phyloP scores from a whole-genome alignment of 2,113 vertebrate genomes.

The Tretioscincus oriximinensis region DNA sequence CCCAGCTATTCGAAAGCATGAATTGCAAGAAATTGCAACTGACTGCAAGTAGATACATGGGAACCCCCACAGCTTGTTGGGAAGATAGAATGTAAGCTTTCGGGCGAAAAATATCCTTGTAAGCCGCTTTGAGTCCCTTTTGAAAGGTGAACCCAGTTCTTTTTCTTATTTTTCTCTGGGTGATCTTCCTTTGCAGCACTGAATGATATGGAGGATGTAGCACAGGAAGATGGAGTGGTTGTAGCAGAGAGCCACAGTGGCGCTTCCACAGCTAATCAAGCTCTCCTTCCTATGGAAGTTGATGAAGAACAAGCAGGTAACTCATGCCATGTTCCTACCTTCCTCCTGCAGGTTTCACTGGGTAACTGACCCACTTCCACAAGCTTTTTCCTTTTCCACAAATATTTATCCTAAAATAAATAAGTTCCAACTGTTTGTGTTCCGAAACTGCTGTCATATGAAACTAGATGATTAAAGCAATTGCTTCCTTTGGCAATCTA shows the following conservation, averaged over 20 bases:
- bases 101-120: no score
- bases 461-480: no score
- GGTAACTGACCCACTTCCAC: background rate
- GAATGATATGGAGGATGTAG: constrained; percentile 86
- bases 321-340: background rate
- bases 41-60: no score
- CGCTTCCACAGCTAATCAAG: constrained; percentile 66
- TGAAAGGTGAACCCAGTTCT: no score
- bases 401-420: background rate
- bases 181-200: constrained; percentile 72
- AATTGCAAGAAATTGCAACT: no score
- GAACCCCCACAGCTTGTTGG: no score
- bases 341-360: background rate
- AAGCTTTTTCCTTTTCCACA: background rate
- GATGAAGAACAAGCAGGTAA: constrained; percentile 97
- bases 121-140: no score
- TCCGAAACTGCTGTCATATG: no score
- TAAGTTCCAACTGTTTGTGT: background rate
- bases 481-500: no score
- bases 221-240: constrained; percentile 79
- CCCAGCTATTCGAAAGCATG: no score
- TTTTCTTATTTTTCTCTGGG: constrained; percentile 20
- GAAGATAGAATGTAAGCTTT: no score
- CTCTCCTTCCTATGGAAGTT: constrained; percentile 71
- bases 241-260: constrained; percentile 68